Conservation (phyloP, 1,140 invertebrate species). For the Platyscapa corneri region DNA sequence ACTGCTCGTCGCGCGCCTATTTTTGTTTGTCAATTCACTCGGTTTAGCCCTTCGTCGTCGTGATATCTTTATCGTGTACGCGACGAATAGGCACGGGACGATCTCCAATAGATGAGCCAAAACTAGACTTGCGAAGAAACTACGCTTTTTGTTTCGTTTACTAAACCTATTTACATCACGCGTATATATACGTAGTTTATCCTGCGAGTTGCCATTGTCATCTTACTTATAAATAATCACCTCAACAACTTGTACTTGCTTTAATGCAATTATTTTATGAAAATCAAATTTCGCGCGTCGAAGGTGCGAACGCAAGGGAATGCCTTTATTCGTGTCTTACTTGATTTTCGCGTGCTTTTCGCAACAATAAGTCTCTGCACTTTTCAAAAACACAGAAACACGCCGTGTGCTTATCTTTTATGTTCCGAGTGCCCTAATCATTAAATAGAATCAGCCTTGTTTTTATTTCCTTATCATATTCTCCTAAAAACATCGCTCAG, state of each 20-base stretch:
- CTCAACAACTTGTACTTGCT: conserved; percentile 4
- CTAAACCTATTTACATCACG: conserved; percentile 55
- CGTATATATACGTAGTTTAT: conserved; percentile 49
- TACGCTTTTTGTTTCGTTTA: conserved; percentile 34
- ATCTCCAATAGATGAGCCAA: conserved; percentile 51
- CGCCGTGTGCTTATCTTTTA: conserved; percentile 48
- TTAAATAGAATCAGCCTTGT: conserved; percentile 73
- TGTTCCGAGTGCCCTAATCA: conserved; percentile 46
- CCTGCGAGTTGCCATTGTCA: conserved; percentile 37
- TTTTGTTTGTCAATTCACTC: conserved; percentile 45
- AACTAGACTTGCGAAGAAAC: conserved; percentile 53
- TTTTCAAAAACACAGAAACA: background rate
- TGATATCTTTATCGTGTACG: conserved; percentile 45
- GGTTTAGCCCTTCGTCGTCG: conserved; percentile 26
- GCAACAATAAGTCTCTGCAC: conserved; percentile 36
- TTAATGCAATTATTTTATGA: conserved; percentile 22
- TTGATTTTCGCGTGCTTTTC: conserved; percentile 25
- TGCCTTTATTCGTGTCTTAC: conserved; percentile 26
- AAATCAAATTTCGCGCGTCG: conserved; percentile 26
- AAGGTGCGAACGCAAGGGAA: conserved; percentile 23
- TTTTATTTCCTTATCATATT: conserved; percentile 52
- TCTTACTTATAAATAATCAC: conserved; percentile 25
- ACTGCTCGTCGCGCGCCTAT: conserved; percentile 49
- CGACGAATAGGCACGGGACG: conserved; percentile 65
- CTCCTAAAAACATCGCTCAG: conserved; percentile 32